Evolutionary conservation across 2,888 invertebrate species (phyloP).

Genomic region (Spisula solida): DNA sequence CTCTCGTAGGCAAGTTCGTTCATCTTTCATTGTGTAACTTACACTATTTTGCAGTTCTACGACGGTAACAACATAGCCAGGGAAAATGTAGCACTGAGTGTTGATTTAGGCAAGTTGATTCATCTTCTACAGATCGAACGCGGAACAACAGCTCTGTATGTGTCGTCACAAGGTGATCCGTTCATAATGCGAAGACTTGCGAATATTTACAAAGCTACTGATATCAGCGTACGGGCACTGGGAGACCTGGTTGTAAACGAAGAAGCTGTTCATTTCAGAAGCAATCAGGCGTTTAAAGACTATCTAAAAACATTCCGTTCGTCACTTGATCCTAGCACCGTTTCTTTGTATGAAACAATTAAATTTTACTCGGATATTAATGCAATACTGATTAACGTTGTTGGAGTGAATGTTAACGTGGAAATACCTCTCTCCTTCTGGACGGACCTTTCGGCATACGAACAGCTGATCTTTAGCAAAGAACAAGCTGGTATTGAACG

Average conservation of each 20-base stretch:
- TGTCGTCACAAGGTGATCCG: slow-evolving; percentile 71
- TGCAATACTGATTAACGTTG: slow-evolving; percentile 71
- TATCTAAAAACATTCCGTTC: slow-evolving; percentile 55
- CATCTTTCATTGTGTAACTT: too few relatives aligned
- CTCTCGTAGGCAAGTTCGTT: too few relatives aligned
- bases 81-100: slow-evolving; percentile 67
- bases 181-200: slow-evolving; percentile 48
- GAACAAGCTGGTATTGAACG: slow-evolving; percentile 81
- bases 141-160: slow-evolving; percentile 77
- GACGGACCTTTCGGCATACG: slow-evolving; percentile 77
- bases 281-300: slow-evolving; percentile 30
- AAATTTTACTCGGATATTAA: slow-evolving; percentile 75
- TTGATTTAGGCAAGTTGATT: slow-evolving; percentile 74
- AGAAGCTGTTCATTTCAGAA: background rate
- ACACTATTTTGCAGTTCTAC: too few relatives aligned
- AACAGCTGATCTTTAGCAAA: slow-evolving; percentile 78
- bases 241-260: slow-evolving; percentile 50
- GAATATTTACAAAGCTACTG: slow-evolving; percentile 55
- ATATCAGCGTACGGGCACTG: slow-evolving; percentile 56
- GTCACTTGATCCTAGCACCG: slow-evolving; percentile 47
- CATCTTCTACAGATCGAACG: slow-evolving; percentile 79
- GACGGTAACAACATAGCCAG: background rate
- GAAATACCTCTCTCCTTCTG: slow-evolving; percentile 70
- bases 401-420: slow-evolving; percentile 70
- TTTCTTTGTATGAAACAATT: slow-evolving; percentile 61